Conservation (phyloP, 2,888 invertebrate genomes). For the Argyresthia goedartella region DNA sequence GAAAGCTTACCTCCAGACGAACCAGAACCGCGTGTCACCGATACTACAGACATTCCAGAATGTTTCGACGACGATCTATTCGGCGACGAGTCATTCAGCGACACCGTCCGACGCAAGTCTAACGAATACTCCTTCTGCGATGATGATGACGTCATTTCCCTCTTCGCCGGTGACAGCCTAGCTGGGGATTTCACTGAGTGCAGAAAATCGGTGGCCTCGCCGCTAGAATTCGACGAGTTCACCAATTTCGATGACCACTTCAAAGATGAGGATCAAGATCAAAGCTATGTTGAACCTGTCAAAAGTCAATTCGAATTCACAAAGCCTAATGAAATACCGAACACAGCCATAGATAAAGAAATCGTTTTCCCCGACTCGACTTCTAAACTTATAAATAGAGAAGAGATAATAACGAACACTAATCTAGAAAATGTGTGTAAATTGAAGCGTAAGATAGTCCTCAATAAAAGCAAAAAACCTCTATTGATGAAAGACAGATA, state of each 20-base stretch:
- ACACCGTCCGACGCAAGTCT: neutral
- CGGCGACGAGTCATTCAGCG: neutral
- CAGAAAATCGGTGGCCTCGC: neutral
- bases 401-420: neutral
- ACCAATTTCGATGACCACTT: neutral
- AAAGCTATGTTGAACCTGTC: neutral
- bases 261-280: neutral
- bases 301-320: neutral
- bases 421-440: neutral
- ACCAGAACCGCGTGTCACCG: neutral
- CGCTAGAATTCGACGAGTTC: constrained; percentile 17
- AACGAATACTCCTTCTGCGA: neutral
- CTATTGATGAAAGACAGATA: constrained; percentile 3
- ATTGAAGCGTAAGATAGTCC: no score
- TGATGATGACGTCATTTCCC: constrained; percentile 19
- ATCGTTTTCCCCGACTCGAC: constrained; percentile 42
- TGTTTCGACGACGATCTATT: neutral
- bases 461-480: neutral
- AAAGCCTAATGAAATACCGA: neutral
- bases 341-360: constrained; percentile 14
- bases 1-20: neutral
- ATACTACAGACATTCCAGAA: neutral
- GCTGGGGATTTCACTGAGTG: constrained; percentile 24
- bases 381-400: constrained; percentile 12
- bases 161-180: constrained; percentile 52